Percentiles rank a stretch among this genome's conserved stretches.
Evolutionary conservation across 2,888 invertebrate genomes (phyloP).

Genomic region (Phlogophora meticulosa): DNA sequence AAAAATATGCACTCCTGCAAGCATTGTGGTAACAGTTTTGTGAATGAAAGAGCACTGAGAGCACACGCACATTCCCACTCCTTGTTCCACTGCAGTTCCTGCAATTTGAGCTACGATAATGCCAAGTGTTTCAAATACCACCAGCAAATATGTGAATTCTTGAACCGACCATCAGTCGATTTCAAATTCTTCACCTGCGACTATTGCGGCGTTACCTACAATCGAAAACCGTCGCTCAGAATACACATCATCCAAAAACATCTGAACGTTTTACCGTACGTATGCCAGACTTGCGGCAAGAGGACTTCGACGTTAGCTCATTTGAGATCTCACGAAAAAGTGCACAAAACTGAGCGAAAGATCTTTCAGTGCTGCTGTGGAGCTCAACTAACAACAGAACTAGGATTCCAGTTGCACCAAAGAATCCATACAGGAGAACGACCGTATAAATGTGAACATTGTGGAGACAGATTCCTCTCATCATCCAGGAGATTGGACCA

Average conservation of each 20-base stretch:
- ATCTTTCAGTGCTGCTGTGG: conserved; percentile 80
- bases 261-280: conserved; percentile 79
- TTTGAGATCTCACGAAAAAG: conserved; percentile 77
- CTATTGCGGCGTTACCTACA: conserved; percentile 79
- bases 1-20: conserved; percentile 69
- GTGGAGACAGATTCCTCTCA: conserved; percentile 83
- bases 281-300: conserved; percentile 82
- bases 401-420: conserved; percentile 81
- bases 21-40: conserved; percentile 77
- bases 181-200: conserved; percentile 75
- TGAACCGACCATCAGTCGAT: conserved; percentile 20
- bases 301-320: conserved; percentile 81
- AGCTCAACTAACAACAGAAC: conserved; percentile 76
- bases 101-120: conserved; percentile 79
- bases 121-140: conserved; percentile 81
- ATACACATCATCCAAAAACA: conserved; percentile 86
- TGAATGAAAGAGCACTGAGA: conserved; percentile 75
- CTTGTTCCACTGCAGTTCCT: conserved; percentile 77
- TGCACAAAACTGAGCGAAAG: conserved; percentile 76
- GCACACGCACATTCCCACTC: conserved; percentile 81
- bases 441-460: conserved; percentile 80
- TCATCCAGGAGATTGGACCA: conserved; percentile 84
- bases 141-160: conserved; percentile 70
- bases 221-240: conserved; percentile 81
- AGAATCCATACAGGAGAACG: conserved; percentile 83